These are phyloP conservation scores for Galeopsomyia nigrocyanea DNA, from an alignment of 2,888 invertebrate species.

Conservation along the genomic window DNA sequence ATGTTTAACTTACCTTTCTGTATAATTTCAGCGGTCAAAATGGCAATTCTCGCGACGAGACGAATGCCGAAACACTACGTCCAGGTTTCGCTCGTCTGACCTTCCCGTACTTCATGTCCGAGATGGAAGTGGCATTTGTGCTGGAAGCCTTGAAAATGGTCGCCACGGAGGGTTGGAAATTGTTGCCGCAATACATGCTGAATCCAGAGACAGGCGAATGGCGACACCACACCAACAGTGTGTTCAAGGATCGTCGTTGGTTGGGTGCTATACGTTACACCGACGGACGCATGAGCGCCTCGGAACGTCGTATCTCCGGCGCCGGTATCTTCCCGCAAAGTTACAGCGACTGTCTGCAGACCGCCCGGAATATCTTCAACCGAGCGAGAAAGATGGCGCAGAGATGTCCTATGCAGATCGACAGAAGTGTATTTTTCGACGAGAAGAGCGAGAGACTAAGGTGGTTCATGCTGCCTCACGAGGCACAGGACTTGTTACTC, in stretches of 20 bases:
- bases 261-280: slow-evolving; percentile 82
- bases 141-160: slow-evolving; percentile 89
- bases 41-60: slow-evolving; percentile 51
- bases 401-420: slow-evolving; percentile 78
- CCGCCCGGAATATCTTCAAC: slow-evolving; percentile 83
- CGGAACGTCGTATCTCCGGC: slow-evolving; percentile 80
- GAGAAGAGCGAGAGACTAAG: slow-evolving; percentile 78
- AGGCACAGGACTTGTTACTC: slow-evolving; percentile 83
- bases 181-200: slow-evolving; percentile 88
- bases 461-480: slow-evolving; percentile 92
- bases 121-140: slow-evolving; percentile 84
- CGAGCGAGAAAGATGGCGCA: slow-evolving; percentile 83
- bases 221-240: slow-evolving; percentile 85
- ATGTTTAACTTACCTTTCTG: too few relatives aligned
- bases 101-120: slow-evolving; percentile 87
- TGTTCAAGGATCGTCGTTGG: slow-evolving; percentile 87
- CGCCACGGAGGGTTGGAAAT: slow-evolving; percentile 90
- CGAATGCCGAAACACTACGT: slow-evolving; percentile 79
- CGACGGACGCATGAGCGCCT: slow-evolving; percentile 81
- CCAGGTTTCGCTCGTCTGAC: slow-evolving; percentile 91
- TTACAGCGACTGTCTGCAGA: slow-evolving; percentile 82
- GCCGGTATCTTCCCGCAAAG: slow-evolving; percentile 82
- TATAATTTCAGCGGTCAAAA: slow-evolving; percentile 20
- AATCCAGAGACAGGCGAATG: slow-evolving; percentile 92
- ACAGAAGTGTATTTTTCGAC: slow-evolving; percentile 82